phyloP scores from a whole-genome alignment of 2,888 invertebrate species.

The Eristalis intricaria region DNA sequence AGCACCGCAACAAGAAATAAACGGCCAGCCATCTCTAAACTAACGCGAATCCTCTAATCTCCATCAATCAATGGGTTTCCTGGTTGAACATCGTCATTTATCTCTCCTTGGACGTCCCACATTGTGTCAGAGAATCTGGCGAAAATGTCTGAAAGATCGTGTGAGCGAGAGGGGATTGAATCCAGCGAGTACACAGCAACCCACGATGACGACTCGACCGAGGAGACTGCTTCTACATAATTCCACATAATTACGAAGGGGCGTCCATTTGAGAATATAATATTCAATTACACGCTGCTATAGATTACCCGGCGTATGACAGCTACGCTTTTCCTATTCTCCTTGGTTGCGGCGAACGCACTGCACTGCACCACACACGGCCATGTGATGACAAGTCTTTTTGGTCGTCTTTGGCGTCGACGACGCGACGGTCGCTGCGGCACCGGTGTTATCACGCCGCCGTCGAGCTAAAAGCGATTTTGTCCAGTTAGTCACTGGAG shows the following conservation, averaged over 20 bases:
- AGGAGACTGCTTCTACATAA: slow-evolving; percentile 56
- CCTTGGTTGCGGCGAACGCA: slow-evolving; percentile 7
- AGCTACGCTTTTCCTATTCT: slow-evolving; percentile 37
- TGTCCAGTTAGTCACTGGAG: slow-evolving; percentile 70
- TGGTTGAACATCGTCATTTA: slow-evolving; percentile 72
- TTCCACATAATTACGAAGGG: slow-evolving; percentile 67
- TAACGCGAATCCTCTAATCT: slow-evolving; percentile 66
- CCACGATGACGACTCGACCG: slow-evolving; percentile 45
- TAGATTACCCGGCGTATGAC: slow-evolving; percentile 56
- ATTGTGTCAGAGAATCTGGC: slow-evolving; percentile 59
- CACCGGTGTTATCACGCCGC: slow-evolving; percentile 45
- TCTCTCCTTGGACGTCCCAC: slow-evolving; percentile 62
- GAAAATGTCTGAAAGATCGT: slow-evolving; percentile 50
- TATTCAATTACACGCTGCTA: slow-evolving; percentile 66
- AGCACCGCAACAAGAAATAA: background rate
- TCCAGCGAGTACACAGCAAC: slow-evolving; percentile 6
- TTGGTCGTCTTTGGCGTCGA: slow-evolving; percentile 8
- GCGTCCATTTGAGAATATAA: slow-evolving; percentile 67
- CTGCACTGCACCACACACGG: slow-evolving; percentile 1
- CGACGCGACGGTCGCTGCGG: background rate
- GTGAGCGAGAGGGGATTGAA: background rate
- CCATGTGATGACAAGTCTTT: slow-evolving; percentile 62
- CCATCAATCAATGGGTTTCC: slow-evolving; percentile 71
- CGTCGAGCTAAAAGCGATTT: slow-evolving; percentile 51
- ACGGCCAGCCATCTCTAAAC: slow-evolving; percentile 39